Conservation (phyloP, 2,797 vertebrate genomes). For the Myotis pilosus region DNA sequence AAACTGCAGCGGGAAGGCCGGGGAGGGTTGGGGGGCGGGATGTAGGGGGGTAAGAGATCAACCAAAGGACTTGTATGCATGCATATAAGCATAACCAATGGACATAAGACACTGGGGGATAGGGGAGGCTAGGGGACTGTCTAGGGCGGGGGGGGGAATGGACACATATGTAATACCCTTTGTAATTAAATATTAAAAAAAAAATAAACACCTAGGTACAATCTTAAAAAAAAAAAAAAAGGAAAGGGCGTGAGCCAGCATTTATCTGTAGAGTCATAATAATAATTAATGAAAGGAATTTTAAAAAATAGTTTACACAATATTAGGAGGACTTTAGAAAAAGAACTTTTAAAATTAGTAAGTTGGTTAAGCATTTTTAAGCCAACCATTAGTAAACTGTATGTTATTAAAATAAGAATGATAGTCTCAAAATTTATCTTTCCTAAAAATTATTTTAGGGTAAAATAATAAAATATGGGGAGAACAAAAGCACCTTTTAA, state of each 20-base stretch:
- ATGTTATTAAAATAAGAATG: slow-evolving; percentile 22
- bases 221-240: no score
- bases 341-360: neutral
- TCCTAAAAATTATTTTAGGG: neutral
- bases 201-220: no score
- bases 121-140: no score
- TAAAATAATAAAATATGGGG: neutral
- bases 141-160: no score
- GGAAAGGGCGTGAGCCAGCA: neutral
- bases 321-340: neutral
- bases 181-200: no score
- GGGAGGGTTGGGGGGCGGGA: no score
- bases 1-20: no score
- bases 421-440: neutral
- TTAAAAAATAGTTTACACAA: neutral
- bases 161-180: no score
- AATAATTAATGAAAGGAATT: neutral
- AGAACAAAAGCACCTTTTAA: neutral
- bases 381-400: neutral
- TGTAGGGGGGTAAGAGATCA: no score
- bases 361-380: slow-evolving; percentile 6
- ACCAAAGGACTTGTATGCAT: no score
- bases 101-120: no score
- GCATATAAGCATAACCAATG: no score
- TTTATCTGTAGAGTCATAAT: neutral